Base-by-base conservation (phyloP, 2,888 invertebrate species). In the Amiota communis region DNA sequence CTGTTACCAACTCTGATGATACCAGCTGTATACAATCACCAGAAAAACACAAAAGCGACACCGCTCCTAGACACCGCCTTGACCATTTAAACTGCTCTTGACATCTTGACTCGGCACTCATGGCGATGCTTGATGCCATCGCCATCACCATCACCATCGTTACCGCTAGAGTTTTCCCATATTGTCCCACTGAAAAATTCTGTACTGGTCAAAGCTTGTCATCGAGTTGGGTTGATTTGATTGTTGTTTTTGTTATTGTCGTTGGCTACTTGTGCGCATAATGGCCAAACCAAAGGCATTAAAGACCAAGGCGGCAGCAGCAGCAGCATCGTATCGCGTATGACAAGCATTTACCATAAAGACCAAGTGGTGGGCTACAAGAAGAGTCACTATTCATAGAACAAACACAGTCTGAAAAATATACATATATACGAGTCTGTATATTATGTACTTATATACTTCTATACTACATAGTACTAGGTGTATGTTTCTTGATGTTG, bases 11-110 rank as follows among this genome's bases (percentile, higher is more conserved):
- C 36, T 36, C 36, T 36, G 15, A 59, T 20, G 67, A 20, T 68
- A 36, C 12, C 67, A 68, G 67, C 51, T 68, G 67, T 68, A 68
- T 23, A 68, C 51, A 68, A 68, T 68, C 51, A 68, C 67, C 53
- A 53, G 20, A 47, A 67, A 47, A 48, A 65, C 9, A 65, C n/a
- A 48, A 65, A 23, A 36, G 9, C 36, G 36, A 36, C 36, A n/a
- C 57, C 17, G 57, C 15, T 57, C 8, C 15, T 15, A 36, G 36
- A 12, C 23, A 46, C 63, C 51, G 75, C 74, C 78, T 77, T 80
- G 79, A 77, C 80, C 81, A 77, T 72, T 79, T 80, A 74, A 59
- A 77, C 79, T 77, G 81, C 71, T 75, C 75, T 76, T 80, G 77
- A 75, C 77, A 77, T 77, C 72, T 69, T 75, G 75, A 73, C 73